Evolutionary conservation across 2,113 vertebrate species (phyloP).

Genomic region (Labeo catla): DNA sequence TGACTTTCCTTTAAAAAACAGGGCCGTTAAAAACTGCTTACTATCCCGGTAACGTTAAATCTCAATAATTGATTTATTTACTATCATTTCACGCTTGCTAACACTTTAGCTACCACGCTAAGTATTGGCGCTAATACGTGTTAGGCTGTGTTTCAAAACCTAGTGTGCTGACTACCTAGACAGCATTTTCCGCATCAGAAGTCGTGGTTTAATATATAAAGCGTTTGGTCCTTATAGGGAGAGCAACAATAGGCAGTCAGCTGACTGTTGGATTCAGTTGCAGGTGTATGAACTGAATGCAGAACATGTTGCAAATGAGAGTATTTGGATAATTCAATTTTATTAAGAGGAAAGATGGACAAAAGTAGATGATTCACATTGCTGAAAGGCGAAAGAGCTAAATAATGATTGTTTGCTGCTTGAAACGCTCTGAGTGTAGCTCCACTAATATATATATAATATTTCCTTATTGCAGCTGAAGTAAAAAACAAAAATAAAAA

Average conservation of each 20-base stretch:
- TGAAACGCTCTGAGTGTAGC: background rate
- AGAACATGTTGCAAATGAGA: background rate
- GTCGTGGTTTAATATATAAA: background rate
- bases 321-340: background rate
- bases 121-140: background rate
- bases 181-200: background rate
- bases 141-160: slow-evolving; percentile 31
- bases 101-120: slow-evolving; percentile 22
- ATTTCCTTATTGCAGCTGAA: slow-evolving; percentile 8
- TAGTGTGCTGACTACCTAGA: slow-evolving; percentile 30
- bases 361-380: background rate
- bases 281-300: background rate
- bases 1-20: background rate
- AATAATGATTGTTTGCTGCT: background rate
- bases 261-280: background rate
- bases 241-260: background rate
- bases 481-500: too few species aligned
- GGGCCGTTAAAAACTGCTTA: background rate
- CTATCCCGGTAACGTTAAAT: background rate
- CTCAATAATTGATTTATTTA: background rate
- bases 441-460: background rate
- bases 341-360: background rate
- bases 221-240: background rate
- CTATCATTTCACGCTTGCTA: background rate
- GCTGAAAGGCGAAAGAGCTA: background rate